Evolutionary conservation across 2,797 vertebrate species (phyloP), one percentile per base, ranked within the genome.

Genomic region (Sebastes ruberrimus): DNA sequence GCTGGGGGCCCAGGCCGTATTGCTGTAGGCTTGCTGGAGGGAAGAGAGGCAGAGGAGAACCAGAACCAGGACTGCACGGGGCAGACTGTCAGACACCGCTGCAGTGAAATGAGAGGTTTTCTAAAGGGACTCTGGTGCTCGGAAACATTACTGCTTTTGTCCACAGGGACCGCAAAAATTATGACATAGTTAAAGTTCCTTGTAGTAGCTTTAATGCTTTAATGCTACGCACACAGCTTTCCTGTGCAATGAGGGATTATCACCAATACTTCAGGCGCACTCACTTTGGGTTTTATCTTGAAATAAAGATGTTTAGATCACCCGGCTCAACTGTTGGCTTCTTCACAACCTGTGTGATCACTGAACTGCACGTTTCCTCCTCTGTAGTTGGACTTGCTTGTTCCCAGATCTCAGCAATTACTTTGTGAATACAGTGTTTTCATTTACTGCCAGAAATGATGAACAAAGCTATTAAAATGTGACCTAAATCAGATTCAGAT

Each of bases 401-500:
- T 74, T 79, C 73, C 60, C 32, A 82, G 78, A 74, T 56, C 61
- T 25, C 27, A 72, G 33, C 35, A 76, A 22, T 53, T 33, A 23
- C n/a, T 62, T 63, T 64, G 10, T 57, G 16, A 71, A n/a, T 23
- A n/a, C 22, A 25, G 7, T 14, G 35, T 69, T 35, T 42, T 28
- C 10, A 55, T 32, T 27, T 27, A 61, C 42, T 32, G n/a, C 22
- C 61, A 55, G 30, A 69, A 53, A 63, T 52, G 9, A 68, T 32
- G 10, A 46, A 64, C 71, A 76, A 65, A 82, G 67, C 16, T 55
- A 49, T 69, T 65, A 78, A 76, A 68, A 33, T 59, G n/a, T 0
- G 61, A 71, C 56, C 33, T 52, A 76, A 74, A 61, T 83, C 66
- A 80, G 13, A 81, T 27, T 20, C 33, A 71, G 76, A 53, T 55